Percentiles rank a stretch among this genome's conserved stretches.
These are phyloP conservation scores for Tauraco hartlaubi DNA, from an alignment of 2,797 vertebrate species.

Conservation along the genomic window DNA sequence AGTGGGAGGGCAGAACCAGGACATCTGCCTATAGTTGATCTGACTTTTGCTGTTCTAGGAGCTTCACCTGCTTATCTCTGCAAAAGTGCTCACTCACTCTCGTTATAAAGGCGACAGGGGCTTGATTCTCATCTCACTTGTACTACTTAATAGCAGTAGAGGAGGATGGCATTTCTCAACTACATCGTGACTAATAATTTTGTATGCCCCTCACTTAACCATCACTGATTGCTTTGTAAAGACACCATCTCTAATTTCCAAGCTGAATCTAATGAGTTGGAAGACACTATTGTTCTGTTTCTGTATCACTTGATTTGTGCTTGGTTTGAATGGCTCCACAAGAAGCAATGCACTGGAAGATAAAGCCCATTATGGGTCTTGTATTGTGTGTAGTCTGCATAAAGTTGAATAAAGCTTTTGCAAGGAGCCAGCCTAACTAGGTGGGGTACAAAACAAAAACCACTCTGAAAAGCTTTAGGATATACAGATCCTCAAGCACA, in stretches of 20 bases:
- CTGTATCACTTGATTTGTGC: not conserved
- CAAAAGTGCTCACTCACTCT: not conserved
- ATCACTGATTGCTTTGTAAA: not conserved
- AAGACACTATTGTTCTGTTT: not conserved
- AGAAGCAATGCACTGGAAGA: not conserved
- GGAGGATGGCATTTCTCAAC: not conserved
- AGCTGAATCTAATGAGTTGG: not conserved
- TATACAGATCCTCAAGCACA: not conserved
- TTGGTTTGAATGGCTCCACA: not conserved
- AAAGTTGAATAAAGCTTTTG: conserved; percentile 24
- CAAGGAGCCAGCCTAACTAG: not conserved
- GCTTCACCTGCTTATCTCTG: not conserved
- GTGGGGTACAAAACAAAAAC: not conserved
- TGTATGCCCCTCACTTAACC: not conserved
- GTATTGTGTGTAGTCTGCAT: not conserved
- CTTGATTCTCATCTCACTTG: not conserved
- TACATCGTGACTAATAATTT: not conserved
- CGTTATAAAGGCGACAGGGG: rapidly evolving
- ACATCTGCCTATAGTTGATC: not conserved
- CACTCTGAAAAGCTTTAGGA: not conserved
- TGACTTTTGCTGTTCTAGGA: not conserved
- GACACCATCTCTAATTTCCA: not conserved
- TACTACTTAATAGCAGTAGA: not conserved
- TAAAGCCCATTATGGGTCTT: not conserved
- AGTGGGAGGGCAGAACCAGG: rapidly evolving